Conservation (phyloP, 1,140 invertebrate species). For the Drosophila lowei region DNA sequence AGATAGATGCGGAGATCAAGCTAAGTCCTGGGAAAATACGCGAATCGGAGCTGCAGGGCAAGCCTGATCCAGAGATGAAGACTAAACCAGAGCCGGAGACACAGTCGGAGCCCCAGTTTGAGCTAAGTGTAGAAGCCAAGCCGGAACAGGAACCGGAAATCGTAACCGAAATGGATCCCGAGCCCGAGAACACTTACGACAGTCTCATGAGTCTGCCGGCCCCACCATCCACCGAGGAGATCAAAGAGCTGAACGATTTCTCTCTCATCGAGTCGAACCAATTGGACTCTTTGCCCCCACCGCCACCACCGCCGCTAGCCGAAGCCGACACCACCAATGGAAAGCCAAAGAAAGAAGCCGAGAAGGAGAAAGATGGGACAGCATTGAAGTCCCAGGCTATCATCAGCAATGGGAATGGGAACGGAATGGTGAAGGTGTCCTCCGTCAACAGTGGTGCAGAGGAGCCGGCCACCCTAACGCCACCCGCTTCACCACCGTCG, state of each 20-base stretch:
- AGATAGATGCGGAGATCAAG: too few relatives aligned
- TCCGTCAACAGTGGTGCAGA: slow-evolving; percentile 8
- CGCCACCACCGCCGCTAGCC: slow-evolving; percentile 61
- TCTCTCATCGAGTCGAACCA: slow-evolving; percentile 71
- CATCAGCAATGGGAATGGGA: slow-evolving; percentile 34
- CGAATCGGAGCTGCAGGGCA: too few relatives aligned
- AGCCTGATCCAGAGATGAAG: neutral
- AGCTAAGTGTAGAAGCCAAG: slow-evolving; percentile 61
- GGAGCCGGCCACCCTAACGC: slow-evolving; percentile 66
- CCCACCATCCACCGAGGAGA: slow-evolving; percentile 79
- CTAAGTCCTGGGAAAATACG: too few relatives aligned
- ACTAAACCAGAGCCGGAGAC: neutral
- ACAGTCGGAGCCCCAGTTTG: slow-evolving; percentile 61
- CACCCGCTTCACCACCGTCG: slow-evolving; percentile 63
- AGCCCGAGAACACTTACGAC: slow-evolving; percentile 67
- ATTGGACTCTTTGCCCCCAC: slow-evolving; percentile 79
- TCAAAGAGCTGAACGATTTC: slow-evolving; percentile 76
- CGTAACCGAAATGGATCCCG: slow-evolving; percentile 19
- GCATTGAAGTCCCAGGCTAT: neutral
- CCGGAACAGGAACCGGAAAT: neutral
- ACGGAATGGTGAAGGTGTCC: slow-evolving; percentile 22
- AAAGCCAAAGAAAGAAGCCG: slow-evolving; percentile 8
- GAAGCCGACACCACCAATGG: slow-evolving; percentile 10
- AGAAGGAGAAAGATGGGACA: slow-evolving; percentile 8
- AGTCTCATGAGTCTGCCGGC: slow-evolving; percentile 81